phyloP scores from a whole-genome alignment of 1,140 invertebrate genomes.

The Ooceraea biroi region DNA sequence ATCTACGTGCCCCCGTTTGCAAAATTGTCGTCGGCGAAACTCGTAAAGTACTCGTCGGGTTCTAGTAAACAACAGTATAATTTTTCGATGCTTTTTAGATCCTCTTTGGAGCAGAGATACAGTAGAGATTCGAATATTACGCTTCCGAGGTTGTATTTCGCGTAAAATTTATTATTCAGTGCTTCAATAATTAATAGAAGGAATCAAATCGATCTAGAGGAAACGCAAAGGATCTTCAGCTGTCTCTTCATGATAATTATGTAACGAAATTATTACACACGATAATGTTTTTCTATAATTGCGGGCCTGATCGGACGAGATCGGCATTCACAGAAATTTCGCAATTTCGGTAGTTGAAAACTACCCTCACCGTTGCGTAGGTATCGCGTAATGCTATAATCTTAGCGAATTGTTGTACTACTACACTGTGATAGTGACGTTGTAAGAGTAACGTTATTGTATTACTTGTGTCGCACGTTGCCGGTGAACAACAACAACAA shows the following conservation, averaged over 20 bases:
- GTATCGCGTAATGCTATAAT: conserved; percentile 87
- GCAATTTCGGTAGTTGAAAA: conserved; percentile 87
- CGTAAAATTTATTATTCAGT: conserved; percentile 78
- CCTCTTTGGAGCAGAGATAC: conserved; percentile 77
- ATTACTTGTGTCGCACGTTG: conserved; percentile 34
- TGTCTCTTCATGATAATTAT: conserved; percentile 43
- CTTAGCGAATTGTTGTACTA: conserved; percentile 88
- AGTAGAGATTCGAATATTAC: conserved; percentile 79
- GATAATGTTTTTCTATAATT: conserved; percentile 54
- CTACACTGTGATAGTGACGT: conserved; percentile 91
- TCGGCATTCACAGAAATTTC: conserved; percentile 87
- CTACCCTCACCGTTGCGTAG: conserved; percentile 87
- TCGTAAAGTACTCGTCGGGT: conserved; percentile 67
- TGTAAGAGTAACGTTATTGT: conserved; percentile 74
- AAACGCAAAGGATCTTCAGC: conserved; percentile 8
- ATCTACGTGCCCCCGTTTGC: conserved; percentile 43
- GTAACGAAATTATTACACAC: conserved; percentile 26
- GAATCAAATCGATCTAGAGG: conserved; percentile 42
- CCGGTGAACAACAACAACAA: conserved; percentile 9
- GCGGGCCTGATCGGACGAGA: conserved; percentile 27
- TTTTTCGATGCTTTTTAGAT: conserved; percentile 47
- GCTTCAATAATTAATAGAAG: conserved; percentile 75
- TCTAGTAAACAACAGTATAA: conserved; percentile 58
- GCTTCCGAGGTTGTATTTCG: conserved; percentile 78
- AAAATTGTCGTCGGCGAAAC: conserved; percentile 50